Base-by-base conservation (phyloP, 2,888 invertebrate genomes). In the Phalera bucephala region DNA sequence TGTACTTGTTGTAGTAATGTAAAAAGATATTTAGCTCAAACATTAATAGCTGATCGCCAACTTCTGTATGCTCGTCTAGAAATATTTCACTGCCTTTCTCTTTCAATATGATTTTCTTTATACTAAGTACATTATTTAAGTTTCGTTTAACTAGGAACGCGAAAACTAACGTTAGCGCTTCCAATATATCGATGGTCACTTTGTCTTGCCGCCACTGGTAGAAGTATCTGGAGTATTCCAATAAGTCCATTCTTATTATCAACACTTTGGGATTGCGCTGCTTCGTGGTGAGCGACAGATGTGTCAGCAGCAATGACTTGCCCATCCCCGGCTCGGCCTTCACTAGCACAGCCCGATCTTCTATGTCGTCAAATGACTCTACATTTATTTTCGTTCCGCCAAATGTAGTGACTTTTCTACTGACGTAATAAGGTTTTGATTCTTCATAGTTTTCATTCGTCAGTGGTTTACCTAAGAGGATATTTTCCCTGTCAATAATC, bases 21-120 rank as follows among this genome's bases (percentile, higher is more conserved):
- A 55, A 23, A 20, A 55, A 55, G 13, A 46, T 22, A 9, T 46
- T 31, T 5, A 55, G 3, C 17, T 33, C 15, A n/a, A 45, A 45
- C n/a, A n/a, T n/a, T 1, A 11, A 2, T 7, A 22, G 27, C 9
- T 13, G 22, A 3, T 38, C 19, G 27, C 35, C 35, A 0, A 23
- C 32, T 5, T 21, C 21, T 26, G 8, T n/a, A 30, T 33, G 39
- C 10, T 26, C 21, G 26, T 31, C 31, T 1, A 45, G 19, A 5
- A 3, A 3, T 1, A 39, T 29, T 5, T 12, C 7, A 12, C 22
- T 33, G 2, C 35, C 10, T 4, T 2, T 2, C 7, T 21, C 22
- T 8, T 31, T 4, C 2, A 50, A 15, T 4, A 14, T 21, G 6
- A 45, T 27, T 22, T 13, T n/a, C 2, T 6, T 11, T 3, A 12